Percentiles rank a stretch among this genome's conserved stretches.
phyloP scores from a whole-genome alignment of 1,140 invertebrate species.

The Drosophila dunni region DNA sequence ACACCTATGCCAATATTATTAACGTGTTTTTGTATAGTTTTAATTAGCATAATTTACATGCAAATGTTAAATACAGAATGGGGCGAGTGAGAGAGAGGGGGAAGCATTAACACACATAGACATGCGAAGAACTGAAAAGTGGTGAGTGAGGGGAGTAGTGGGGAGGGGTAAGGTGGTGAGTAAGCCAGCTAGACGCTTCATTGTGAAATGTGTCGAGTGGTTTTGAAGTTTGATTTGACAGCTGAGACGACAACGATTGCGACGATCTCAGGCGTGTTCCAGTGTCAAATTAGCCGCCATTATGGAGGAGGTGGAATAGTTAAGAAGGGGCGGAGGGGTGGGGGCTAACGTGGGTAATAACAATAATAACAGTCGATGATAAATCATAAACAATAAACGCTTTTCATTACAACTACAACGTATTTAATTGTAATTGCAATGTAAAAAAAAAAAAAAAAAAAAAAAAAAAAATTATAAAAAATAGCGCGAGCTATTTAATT shows the following conservation, averaged over 20 bases:
- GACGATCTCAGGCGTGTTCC: conserved; percentile 62
- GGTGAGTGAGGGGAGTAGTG: too few species aligned
- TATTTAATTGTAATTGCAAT: conserved; percentile 58
- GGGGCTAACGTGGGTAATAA: conserved; percentile 42
- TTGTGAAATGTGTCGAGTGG: conserved; percentile 77
- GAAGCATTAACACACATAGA: background rate
- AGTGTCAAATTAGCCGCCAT: conserved; percentile 76
- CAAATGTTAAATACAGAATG: conserved; percentile 75
- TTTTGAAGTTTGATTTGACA: conserved; percentile 73
- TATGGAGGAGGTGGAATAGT: conserved; percentile 37
- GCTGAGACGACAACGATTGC: conserved; percentile 45
- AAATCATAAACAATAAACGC: conserved; percentile 71
- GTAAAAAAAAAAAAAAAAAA: background rate
- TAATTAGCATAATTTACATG: conserved; percentile 80
- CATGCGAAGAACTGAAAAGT: conserved; percentile 25
- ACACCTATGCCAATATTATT: conserved; percentile 72
- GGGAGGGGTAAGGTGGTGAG: background rate
- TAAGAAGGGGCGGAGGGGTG: background rate
- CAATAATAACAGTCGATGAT: conserved; percentile 62
- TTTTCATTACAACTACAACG: conserved; percentile 45
- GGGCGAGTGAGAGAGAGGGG: background rate
- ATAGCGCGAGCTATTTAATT: conserved; percentile 8
- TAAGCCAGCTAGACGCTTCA: conserved; percentile 2
- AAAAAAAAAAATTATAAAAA: conserved; percentile 3
- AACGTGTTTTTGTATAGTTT: conserved; percentile 78